Conservation (phyloP, 1,140 invertebrate genomes). For the Diorhabda sublineata region DNA sequence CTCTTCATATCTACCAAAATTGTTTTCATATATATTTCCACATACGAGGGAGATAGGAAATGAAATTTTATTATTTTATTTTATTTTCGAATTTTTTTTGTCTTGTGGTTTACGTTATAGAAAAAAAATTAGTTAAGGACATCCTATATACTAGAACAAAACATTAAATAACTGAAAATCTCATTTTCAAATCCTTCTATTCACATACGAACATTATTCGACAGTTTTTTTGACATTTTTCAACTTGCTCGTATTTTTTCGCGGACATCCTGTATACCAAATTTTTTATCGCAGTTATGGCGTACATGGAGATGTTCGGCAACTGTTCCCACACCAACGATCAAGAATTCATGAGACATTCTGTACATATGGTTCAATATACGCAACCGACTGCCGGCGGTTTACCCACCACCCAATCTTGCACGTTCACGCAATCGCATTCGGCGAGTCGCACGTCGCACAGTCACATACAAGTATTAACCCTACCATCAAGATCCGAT, state of each 20-base stretch:
- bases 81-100: conserved; percentile 6
- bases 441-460: conserved; percentile 41
- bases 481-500: conserved; percentile 43
- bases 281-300: conserved; percentile 67
- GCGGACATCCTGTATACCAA: too few relatives aligned
- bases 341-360: conserved; percentile 75
- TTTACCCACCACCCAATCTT: conserved; percentile 56
- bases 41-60: too few relatives aligned
- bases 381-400: conserved; percentile 49
- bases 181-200: too few relatives aligned
- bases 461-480: conserved; percentile 44
- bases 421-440: conserved; percentile 52
- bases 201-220: not conserved
- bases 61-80: not conserved
- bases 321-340: conserved; percentile 74
- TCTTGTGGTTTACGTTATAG: not conserved
- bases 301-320: conserved; percentile 93
- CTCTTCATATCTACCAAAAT: too few relatives aligned
- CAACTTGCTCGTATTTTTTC: conserved; percentile 15
- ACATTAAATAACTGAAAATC: too few relatives aligned
- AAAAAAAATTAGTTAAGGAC: too few relatives aligned
- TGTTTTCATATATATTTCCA: too few relatives aligned
- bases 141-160: too few relatives aligned
- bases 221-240: not conserved
- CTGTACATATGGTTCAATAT: conserved; percentile 70